Evolutionary conservation across 2,888 invertebrate species (phyloP).

Genomic region (Vandiemenella viatica): DNA sequence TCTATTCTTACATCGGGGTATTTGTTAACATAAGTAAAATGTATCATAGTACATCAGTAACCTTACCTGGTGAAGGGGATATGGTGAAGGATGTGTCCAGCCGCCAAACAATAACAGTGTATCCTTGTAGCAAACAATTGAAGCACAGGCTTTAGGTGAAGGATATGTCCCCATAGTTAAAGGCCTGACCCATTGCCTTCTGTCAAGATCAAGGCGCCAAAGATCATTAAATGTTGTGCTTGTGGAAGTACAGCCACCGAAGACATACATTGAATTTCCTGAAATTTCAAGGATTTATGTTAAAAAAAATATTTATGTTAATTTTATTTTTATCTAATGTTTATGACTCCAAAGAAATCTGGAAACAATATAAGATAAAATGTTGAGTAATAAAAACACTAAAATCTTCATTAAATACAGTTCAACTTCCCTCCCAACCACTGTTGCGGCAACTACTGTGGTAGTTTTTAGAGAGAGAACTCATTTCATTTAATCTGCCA

Average conservation of each 20-base stretch:
- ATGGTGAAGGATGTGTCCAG: conserved; percentile 82
- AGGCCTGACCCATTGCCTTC: conserved; percentile 69
- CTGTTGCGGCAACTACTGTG: too few relatives aligned
- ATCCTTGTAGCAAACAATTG: conserved; percentile 76
- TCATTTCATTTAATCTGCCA: too few relatives aligned
- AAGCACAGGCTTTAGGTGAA: conserved; percentile 88
- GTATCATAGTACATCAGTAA: too few relatives aligned
- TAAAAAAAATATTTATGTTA: conserved; percentile 1
- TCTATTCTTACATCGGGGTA: too few relatives aligned
- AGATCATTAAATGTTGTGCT: conserved; percentile 94
- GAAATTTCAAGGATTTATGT: conserved; percentile 13
- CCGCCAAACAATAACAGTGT: conserved; percentile 82
- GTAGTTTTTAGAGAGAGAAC: too few relatives aligned
- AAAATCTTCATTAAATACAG: neutral
- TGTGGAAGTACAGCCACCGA: conserved; percentile 89
- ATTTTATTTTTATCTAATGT: neutral
- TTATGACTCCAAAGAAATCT: too few relatives aligned
- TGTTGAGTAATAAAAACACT: too few relatives aligned
- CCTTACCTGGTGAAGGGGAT: conserved; percentile 66
- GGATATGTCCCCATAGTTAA: conserved; percentile 78
- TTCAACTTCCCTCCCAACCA: neutral
- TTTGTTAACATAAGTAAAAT: too few relatives aligned
- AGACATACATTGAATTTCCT: conserved; percentile 79
- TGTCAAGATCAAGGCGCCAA: conserved; percentile 82
- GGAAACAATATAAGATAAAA: too few relatives aligned